Percentiles rank a stretch among this genome's conserved stretches.
Evolutionary conservation across 2,797 vertebrate species (phyloP).

Genomic region (Sebastes matsubarae): DNA sequence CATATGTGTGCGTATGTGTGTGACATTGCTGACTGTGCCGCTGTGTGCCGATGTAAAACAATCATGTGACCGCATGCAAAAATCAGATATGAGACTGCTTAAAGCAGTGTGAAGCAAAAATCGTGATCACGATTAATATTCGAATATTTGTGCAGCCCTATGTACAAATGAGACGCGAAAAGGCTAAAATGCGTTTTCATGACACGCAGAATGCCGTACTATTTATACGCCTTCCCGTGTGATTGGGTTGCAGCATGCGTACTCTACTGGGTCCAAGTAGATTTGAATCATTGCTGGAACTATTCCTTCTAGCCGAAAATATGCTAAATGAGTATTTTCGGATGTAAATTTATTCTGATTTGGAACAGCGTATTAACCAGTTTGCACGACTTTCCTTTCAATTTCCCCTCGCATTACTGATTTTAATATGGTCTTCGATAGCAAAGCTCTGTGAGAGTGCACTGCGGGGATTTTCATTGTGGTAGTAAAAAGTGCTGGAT

Average conservation of each 20-base stretch:
- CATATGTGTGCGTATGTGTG: too few species aligned
- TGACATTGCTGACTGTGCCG: too few species aligned
- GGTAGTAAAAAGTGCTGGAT: constrained; percentile 63
- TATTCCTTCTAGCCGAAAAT: not conserved
- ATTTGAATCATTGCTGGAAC: not conserved
- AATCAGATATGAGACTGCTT: too few species aligned
- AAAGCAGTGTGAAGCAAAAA: too few species aligned
- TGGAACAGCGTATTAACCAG: constrained; percentile 4
- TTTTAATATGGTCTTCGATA: constrained; percentile 59
- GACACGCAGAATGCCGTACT: too few species aligned
- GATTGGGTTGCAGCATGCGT: not conserved
- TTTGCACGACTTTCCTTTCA: constrained; percentile 37
- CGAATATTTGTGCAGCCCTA: too few species aligned
- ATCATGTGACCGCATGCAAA: too few species aligned
- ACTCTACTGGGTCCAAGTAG: not conserved
- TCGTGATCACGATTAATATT: too few species aligned
- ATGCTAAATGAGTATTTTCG: not conserved
- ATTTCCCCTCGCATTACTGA: constrained; percentile 29
- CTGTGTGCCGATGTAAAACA: too few species aligned
- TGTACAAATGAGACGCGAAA: too few species aligned
- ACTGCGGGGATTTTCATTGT: constrained; percentile 55
- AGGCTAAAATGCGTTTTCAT: too few species aligned
- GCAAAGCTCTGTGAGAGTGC: constrained; percentile 37
- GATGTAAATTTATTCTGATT: constrained; percentile 32
- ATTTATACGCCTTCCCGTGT: not conserved